Percentiles rank a stretch among this genome's conserved stretches.
phyloP scores from a whole-genome alignment of 2,888 invertebrate species.

The Phymatocera aterrima region DNA sequence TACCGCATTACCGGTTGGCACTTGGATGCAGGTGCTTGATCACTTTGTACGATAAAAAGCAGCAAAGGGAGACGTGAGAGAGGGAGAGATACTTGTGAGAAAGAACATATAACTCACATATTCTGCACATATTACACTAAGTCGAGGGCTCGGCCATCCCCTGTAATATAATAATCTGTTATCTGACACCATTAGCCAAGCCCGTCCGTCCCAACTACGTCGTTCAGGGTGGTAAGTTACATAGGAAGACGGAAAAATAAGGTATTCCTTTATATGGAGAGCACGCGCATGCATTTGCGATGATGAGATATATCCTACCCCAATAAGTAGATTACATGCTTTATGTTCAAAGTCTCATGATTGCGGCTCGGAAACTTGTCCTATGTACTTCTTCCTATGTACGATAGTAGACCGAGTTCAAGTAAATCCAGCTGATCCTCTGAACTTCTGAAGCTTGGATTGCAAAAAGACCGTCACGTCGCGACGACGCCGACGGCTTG shows the following conservation, averaged over 20 bases:
- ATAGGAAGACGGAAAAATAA: neutral
- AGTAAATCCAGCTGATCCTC: constrained; percentile 23
- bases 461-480: neutral
- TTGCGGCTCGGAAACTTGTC: neutral
- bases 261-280: neutral
- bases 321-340: neutral
- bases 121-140: constrained; percentile 23
- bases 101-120: neutral
- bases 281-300: neutral
- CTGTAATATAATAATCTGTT: constrained; percentile 6
- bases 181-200: constrained; percentile 11
- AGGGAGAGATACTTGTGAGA: neutral
- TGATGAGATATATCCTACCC: neutral
- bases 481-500: too few species aligned
- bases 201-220: neutral
- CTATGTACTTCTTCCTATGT: neutral
- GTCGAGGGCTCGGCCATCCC: neutral
- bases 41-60: neutral
- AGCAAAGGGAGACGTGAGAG: neutral
- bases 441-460: neutral
- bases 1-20: neutral
- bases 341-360: neutral
- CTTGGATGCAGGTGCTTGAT: neutral
- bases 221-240: neutral
- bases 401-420: neutral